Percentiles rank a stretch among this genome's conserved stretches.
phyloP scores from a whole-genome alignment of 2,113 vertebrate genomes.

The Lichenostomus cassidix region DNA sequence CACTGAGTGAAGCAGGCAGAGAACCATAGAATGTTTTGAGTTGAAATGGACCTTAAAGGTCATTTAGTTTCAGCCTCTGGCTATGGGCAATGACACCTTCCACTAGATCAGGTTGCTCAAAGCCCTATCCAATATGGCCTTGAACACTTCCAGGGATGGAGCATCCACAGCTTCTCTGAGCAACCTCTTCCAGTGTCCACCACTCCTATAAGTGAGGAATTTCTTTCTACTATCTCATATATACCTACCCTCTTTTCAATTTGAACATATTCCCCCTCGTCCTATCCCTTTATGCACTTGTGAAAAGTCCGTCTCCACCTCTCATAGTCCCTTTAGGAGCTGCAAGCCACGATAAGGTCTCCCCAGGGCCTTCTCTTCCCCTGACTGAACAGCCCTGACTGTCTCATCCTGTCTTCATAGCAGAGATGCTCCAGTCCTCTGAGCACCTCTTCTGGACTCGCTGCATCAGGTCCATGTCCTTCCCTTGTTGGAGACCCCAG shows the following conservation, averaged over 20 bases:
- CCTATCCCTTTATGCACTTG: accelerated
- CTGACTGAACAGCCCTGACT: background rate
- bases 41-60: background rate
- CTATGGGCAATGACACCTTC: background rate
- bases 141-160: background rate
- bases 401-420: background rate
- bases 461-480: background rate
- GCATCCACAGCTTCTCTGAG: background rate
- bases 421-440: background rate
- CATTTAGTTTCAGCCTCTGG: background rate
- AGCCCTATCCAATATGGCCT: background rate
- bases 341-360: background rate
- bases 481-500: accelerated
- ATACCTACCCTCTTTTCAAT: background rate
- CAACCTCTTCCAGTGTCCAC: background rate
- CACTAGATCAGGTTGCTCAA: background rate
- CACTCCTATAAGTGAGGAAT: background rate
- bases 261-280: background rate
- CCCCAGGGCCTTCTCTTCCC: background rate
- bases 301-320: background rate
- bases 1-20: background rate
- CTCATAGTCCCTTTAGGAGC: background rate
- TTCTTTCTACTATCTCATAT: background rate
- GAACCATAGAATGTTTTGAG: background rate
- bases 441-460: accelerated